Percentiles rank a stretch among this genome's conserved stretches.
Conservation (phyloP, 2,113 vertebrate genomes). For the Panthera uncia region DNA sequence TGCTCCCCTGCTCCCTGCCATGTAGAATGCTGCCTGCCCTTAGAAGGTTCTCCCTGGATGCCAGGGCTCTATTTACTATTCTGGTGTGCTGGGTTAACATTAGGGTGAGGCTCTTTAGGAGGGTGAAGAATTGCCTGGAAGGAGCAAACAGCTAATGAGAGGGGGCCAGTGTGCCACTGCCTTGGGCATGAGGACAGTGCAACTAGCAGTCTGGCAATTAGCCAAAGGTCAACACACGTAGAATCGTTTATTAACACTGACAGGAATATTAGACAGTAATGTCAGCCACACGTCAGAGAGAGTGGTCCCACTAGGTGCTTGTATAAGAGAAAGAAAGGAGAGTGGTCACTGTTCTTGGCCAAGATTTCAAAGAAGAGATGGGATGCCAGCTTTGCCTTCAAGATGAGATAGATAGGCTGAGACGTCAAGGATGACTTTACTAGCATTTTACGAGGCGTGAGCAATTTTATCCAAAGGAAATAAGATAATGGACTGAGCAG, state of each 20-base stretch:
- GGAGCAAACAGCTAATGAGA: not conserved
- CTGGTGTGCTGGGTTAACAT: not conserved
- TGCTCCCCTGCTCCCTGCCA: not conserved
- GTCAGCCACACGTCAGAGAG: not conserved
- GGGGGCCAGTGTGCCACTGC: not conserved
- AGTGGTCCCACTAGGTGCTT: not conserved
- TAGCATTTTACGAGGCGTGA: not conserved
- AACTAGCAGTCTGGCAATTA: not conserved
- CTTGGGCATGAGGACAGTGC: too few species aligned
- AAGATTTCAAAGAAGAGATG: not conserved
- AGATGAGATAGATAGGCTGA: not conserved
- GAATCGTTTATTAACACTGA: not conserved
- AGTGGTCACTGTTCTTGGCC: not conserved
- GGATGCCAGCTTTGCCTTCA: not conserved
- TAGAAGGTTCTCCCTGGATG: not conserved
- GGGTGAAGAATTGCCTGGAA: rapidly evolving
- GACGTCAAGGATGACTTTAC: not conserved
- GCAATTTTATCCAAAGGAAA: not conserved
- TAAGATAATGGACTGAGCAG: not conserved
- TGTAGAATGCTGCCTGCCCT: not conserved
- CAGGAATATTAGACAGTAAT: not conserved
- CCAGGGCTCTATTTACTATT: not conserved
- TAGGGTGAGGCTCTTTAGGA: not conserved
- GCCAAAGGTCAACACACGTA: not conserved
- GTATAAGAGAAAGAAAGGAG: not conserved